phyloP scores from a whole-genome alignment of 2,113 vertebrate species.

The Syngnathoides biaculeatus region DNA sequence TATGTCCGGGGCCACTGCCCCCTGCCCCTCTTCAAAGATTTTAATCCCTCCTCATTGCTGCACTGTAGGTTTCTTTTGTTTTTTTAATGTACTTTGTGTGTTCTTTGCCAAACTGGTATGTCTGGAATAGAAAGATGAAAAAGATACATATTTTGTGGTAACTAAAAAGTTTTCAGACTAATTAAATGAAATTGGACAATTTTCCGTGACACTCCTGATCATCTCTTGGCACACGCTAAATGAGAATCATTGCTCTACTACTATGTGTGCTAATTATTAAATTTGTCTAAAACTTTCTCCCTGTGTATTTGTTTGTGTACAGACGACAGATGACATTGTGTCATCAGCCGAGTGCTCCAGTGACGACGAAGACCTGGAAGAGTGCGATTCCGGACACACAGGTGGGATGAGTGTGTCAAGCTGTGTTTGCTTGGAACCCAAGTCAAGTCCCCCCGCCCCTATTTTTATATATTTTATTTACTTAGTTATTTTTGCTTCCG shows the following conservation, averaged over 20 bases:
- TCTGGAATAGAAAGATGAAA: too few relatives aligned
- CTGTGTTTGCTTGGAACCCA: constrained; percentile 84
- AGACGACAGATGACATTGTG: constrained; percentile 95
- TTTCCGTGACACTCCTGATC: background rate
- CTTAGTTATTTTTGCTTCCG: constrained; percentile 78
- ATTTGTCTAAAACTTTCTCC: background rate
- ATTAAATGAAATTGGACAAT: too few relatives aligned
- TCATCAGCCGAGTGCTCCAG: constrained; percentile 97
- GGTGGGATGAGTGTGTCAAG: constrained; percentile 96
- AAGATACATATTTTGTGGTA: too few relatives aligned
- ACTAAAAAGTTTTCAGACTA: too few relatives aligned
- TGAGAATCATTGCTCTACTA: background rate
- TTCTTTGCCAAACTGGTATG: too few relatives aligned
- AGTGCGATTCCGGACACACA: constrained; percentile 94
- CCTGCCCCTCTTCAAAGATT: too few relatives aligned
- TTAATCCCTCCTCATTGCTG: too few relatives aligned
- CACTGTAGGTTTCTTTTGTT: too few relatives aligned
- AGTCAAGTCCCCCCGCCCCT: constrained; percentile 52
- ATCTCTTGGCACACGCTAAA: background rate
- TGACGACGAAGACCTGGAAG: constrained; percentile 96
- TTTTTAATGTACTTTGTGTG: too few relatives aligned
- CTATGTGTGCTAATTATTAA: background rate
- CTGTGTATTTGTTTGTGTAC: constrained; percentile 1
- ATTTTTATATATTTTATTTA: constrained; percentile 64
- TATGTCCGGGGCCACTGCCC: too few relatives aligned